Evolutionary conservation across 2,113 vertebrate genomes (phyloP).

Genomic region (Tragelaphus scriptus): DNA sequence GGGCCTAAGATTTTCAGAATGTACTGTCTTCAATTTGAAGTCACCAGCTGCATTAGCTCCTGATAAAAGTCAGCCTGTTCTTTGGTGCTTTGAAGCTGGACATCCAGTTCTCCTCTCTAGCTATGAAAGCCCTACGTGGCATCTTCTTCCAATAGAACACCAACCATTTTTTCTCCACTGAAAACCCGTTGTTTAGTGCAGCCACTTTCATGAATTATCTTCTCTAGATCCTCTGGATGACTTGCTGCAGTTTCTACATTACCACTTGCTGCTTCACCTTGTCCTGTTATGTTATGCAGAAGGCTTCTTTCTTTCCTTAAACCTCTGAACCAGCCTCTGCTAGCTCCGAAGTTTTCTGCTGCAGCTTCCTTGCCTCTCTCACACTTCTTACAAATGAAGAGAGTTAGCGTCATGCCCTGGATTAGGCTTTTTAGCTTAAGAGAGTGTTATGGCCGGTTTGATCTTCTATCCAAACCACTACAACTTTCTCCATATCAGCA

Average conservation of each 20-base stretch:
- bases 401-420: background rate
- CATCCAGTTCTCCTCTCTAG: background rate
- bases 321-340: background rate
- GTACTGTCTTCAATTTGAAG: background rate
- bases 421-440: background rate
- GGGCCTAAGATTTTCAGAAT: background rate
- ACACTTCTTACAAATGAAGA: background rate
- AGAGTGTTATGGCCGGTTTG: background rate
- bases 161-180: background rate
- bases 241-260: background rate
- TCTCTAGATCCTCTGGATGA: background rate
- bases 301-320: background rate
- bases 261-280: background rate
- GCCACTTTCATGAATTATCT: background rate
- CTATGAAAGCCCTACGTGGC: background rate
- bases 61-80: background rate
- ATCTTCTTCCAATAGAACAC: background rate
- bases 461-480: background rate
- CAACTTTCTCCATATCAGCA: background rate
- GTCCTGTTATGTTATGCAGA: background rate
- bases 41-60: background rate
- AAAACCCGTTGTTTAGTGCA: background rate
- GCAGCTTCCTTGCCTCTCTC: background rate
- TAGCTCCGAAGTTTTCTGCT: background rate
- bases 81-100: background rate